Evolutionary conservation across 2,888 invertebrate species (phyloP), one percentile per base, ranked within the genome.

Genomic region (Drosophila multiciliata): DNA sequence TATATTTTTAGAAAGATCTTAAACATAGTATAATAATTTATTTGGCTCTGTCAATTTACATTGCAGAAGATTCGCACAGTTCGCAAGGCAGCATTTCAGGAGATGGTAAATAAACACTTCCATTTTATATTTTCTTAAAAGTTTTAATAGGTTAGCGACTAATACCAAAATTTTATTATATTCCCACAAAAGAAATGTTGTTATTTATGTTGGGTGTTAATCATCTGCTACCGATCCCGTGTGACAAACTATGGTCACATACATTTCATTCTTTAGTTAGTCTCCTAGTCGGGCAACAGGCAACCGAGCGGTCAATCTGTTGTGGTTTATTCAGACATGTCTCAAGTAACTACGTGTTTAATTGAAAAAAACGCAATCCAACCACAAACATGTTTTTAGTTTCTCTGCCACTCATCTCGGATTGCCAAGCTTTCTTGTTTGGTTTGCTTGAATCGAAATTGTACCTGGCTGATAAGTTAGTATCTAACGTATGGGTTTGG

Each of bases 41-140:
- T 45, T 45, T 23, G 45, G 15, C 8, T 45, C 3, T 49, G 42
- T 29, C 1, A 20, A 61, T 29, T 49, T 33, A 9, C 29, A 49
- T 91, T 91, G 67, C 82, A 93, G 92, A 92, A 83, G 93, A 92
- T 74, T 92, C 93, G 11, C 92, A 91, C 73, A 93, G 93, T 70
- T 92, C 93, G 61, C 93, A 93, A 75, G 93, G 92, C 62, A 93
- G 93, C 73, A 92, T 93, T 60, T 92, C 92, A 38, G 93, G 93
- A 52, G 93, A 93, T 74, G 93, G 93, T 93, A 85, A 92, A 93
- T 91, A 32, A 23, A 15, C n/a, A n/a, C 11, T 53, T 2, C 48
- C 12, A 32, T 33, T 33, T 12, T n/a, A 50, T 9, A 29, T 15
- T 52, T 52, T n/a, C 8, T 35, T 12, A 33, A 15, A 12, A 12